These are phyloP conservation scores for Tipula helvola DNA, from an alignment of 2,888 invertebrate species.

Conservation along the genomic window DNA sequence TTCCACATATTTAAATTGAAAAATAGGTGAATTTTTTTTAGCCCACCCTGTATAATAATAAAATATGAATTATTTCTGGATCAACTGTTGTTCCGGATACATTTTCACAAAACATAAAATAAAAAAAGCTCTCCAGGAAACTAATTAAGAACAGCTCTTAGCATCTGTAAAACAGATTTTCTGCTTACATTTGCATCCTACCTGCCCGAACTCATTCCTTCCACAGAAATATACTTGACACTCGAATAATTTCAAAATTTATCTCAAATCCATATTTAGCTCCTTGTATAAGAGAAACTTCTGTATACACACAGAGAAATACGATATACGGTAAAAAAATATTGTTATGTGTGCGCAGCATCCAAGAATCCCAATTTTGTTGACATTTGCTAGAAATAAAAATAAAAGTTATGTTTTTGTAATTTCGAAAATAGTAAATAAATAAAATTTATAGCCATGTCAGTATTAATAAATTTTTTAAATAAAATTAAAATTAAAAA, in stretches of 20 bases:
- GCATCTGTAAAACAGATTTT: neutral
- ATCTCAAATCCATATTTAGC: neutral
- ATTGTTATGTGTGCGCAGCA: neutral
- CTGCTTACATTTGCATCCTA: neutral
- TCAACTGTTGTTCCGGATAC: no score
- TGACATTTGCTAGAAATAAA: neutral
- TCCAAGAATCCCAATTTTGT: neutral
- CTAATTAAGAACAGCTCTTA: neutral
- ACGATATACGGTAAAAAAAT: neutral
- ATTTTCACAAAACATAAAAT: no score
- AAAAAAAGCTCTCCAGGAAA: no score
- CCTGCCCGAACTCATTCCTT: neutral
- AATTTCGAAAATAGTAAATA: neutral
- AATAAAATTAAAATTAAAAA: slow-evolving; percentile 8
- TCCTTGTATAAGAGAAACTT: neutral
- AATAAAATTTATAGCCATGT: neutral
- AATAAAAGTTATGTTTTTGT: neutral
- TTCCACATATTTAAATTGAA: no score
- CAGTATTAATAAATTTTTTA: neutral
- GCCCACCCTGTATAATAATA: no score
- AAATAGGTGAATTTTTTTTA: no score
- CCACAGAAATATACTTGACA: neutral
- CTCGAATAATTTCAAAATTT: neutral
- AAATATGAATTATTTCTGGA: no score
- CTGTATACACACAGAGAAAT: neutral